Conservation (phyloP, 2,888 invertebrate species). For the Eupithecia dodoneata region DNA sequence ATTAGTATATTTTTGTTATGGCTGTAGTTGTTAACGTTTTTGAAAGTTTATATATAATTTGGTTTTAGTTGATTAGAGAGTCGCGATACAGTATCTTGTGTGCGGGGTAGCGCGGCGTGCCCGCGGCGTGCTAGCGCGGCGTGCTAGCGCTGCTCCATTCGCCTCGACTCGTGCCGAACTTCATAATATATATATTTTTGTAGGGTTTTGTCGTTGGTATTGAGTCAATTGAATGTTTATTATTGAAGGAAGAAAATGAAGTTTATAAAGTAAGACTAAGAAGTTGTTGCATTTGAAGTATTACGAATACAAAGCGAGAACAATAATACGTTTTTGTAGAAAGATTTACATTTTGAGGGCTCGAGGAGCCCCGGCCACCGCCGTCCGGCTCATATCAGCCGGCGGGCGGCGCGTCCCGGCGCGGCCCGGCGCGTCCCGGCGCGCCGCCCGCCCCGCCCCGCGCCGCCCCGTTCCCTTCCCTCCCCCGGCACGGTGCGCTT, state of each 20-base stretch:
- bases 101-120: constrained; percentile 59
- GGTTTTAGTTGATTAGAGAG: constrained; percentile 73
- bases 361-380: constrained; percentile 69
- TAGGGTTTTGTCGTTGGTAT: constrained; percentile 83
- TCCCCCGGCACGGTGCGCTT: constrained; percentile 43
- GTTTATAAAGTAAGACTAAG: constrained; percentile 82
- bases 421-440: not conserved
- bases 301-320: constrained; percentile 83
- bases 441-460: not conserved
- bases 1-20: constrained; percentile 83
- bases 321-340: constrained; percentile 83
- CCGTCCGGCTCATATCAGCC: constrained; percentile 75
- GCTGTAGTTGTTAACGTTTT: constrained; percentile 83
- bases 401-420: not conserved
- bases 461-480: not conserved
- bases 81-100: constrained; percentile 63
- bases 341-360: constrained; percentile 79
- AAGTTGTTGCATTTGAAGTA: constrained; percentile 84
- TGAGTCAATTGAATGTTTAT: constrained; percentile 84
- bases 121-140: constrained; percentile 44
- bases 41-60: constrained; percentile 80
- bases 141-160: not conserved
- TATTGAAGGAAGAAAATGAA: constrained; percentile 78
- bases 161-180: constrained; percentile 77
- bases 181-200: constrained; percentile 74